Evolutionary conservation across 2,797 vertebrate genomes (phyloP), one percentile per base, ranked within the genome.

Genomic region (Cyclura pinguis): DNA sequence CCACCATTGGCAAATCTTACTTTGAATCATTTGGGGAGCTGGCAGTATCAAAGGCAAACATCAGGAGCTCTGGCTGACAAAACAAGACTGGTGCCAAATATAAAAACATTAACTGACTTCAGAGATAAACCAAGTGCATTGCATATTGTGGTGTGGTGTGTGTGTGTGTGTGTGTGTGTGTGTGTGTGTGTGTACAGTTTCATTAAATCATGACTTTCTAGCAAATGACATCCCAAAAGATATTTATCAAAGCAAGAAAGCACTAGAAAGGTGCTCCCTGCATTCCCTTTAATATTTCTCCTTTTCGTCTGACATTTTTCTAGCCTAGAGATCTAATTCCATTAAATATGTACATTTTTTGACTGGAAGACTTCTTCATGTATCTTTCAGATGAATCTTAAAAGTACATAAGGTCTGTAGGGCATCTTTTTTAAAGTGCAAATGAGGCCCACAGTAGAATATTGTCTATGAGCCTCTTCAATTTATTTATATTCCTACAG

Each of bases 341-440:
- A 98, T 98, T 98, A 98, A 98, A 97, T 97, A 97, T 98, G 97
- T 98, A 97, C 97, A 96, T 96, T 97, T 97, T 96, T 97, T 96
- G 95, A 95, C 96, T 97, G 94, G 93, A 96, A 97, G 95, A 96
- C 96, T 97, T 97, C 96, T 97, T 97, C 97, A 97, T 97, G 97
- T 98, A 97, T 97, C 97, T 97, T 97, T 97, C 97, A 97, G 96
- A 97, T 97, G 97, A 96, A 97, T 97, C 97, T 98, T 97, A 97
- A 98, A 98, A 98, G 97, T 97, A 97, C 96, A 96, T 96, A 97
- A 97, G 97, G 96, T 98, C 97, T 97, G 94, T 95, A 97, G 97
- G 97, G 97, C 96, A 97, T 95, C 95, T 92, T 97, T 98, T 97
- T 97, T 98, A 90, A 98, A 98, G 97, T 98, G 97, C 97, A 98